Evolutionary conservation across 2,797 vertebrate species (phyloP), one percentile per base, ranked within the genome.

Genomic region (Ctenochaetus hawaiiensis): DNA sequence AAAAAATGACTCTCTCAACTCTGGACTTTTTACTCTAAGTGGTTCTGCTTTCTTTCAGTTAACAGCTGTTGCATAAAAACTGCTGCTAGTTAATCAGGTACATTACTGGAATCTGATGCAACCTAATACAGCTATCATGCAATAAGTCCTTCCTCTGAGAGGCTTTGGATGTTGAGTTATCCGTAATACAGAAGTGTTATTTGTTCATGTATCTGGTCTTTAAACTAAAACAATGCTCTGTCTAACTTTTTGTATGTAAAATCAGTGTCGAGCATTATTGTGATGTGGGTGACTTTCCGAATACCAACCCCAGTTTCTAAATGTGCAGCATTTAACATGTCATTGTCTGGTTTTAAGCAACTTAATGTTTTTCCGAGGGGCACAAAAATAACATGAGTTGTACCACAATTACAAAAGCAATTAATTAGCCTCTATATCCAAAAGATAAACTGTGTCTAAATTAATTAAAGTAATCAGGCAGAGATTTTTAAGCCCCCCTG

Each of bases 101-200:
- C 16, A 65, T 23, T n/a, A 60, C 64, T 8, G 66, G 20, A 48
- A 45, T 45, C 57, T 78, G 77, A 80, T 76, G 79, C 62, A 74
- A 84, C 60, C 59, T 20, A 70, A 22, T 26, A 43, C 20, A 61
- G 22, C 62, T 30, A n/a, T 23, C 10, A 45, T 61, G 67, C 62
- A 79, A 70, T 52, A 14, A 75, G 49, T 67, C 6, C 3, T 43
- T 58, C 26, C 3, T 59, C 18, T 63, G 13, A 44, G 14, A 52
- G 6, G 37, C 20, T 54, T 45, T 59, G 14, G 22, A 22, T 45
- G n/a, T 11, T 57, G 3, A 18, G 6, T 26, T 45, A 37, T 13
- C 47, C 26, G 23, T 62, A 8, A 65, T 16, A 44, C 10, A 48
- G 26, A 62, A 17, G 11, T 48, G 13, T 47, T 48, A 51, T 45